Conservation (phyloP, 2,113 vertebrate genomes). For the Monopterus albus region DNA sequence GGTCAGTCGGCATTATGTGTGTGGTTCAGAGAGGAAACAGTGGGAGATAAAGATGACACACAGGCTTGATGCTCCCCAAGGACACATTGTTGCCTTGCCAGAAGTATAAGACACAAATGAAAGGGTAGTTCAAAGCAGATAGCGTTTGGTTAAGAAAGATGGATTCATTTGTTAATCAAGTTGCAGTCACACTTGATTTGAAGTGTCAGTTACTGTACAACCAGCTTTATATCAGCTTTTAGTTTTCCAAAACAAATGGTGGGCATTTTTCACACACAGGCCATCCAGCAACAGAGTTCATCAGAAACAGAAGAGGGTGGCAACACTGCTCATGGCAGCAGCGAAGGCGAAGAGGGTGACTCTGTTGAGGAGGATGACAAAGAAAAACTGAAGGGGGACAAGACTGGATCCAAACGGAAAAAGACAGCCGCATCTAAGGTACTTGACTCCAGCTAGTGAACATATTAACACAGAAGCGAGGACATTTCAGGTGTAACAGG, state of each 20-base stretch:
- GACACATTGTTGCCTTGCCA: conserved; percentile 8
- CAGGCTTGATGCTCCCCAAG: conserved; percentile 9
- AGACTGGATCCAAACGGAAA: conserved; percentile 94
- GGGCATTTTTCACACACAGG: conserved; percentile 66
- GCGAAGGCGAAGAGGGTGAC: conserved; percentile 91
- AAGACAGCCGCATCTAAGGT: conserved; percentile 93
- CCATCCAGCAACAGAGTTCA: conserved; percentile 93
- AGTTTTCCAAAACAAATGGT: neutral
- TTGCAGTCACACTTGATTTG: neutral
- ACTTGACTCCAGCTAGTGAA: neutral
- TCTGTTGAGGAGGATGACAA: conserved; percentile 88
- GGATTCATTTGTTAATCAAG: neutral
- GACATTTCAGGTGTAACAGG: neutral
- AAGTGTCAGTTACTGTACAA: neutral
- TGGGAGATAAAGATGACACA: neutral
- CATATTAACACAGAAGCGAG: neutral
- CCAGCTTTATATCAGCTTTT: neutral
- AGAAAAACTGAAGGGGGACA: conserved; percentile 90
- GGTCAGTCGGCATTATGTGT: conserved; percentile 75
- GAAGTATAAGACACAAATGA: conserved; percentile 12
- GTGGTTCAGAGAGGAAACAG: neutral
- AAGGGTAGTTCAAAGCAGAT: neutral
- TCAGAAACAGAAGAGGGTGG: conserved; percentile 94
- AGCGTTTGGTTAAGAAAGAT: neutral
- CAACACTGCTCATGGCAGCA: conserved; percentile 92